These are phyloP conservation scores for Agriopis marginaria DNA, from an alignment of 2,888 invertebrate species.

Conservation along the genomic window DNA sequence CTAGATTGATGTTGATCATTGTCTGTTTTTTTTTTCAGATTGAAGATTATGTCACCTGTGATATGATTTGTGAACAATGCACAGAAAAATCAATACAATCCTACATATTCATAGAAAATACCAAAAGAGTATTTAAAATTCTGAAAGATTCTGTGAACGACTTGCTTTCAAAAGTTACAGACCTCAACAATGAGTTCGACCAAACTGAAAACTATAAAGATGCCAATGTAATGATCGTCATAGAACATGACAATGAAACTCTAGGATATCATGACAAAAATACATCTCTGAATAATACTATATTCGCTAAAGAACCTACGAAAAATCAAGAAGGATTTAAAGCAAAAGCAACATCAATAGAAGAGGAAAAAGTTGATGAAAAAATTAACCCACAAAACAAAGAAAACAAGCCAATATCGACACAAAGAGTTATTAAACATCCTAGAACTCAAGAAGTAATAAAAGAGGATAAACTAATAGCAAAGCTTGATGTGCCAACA, in stretches of 20 bases:
- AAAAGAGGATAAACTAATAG: constrained; percentile 3
- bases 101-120: constrained; percentile 63
- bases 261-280: constrained; percentile 48
- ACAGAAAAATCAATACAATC: constrained; percentile 61
- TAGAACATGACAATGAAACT: constrained; percentile 59
- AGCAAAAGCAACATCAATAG: background rate
- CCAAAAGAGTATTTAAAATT: constrained; percentile 57
- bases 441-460: constrained; percentile 30
- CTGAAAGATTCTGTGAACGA: constrained; percentile 58
- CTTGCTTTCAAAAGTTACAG: constrained; percentile 59
- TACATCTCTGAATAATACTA: constrained; percentile 47
- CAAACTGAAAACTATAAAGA: constrained; percentile 43
- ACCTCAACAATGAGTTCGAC: constrained; percentile 54
- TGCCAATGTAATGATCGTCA: constrained; percentile 62
- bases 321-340: constrained; percentile 18
- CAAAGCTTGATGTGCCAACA: constrained; percentile 44
- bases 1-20: background rate
- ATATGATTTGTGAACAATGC: constrained; percentile 58
- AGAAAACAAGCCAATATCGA: constrained; percentile 39
- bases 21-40: constrained; percentile 50
- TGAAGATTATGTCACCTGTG: constrained; percentile 54
- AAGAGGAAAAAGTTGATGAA: constrained; percentile 1
- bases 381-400: constrained; percentile 26
- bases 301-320: constrained; percentile 47
- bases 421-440: constrained; percentile 37